These are phyloP conservation scores for Apamea epomidion DNA, from an alignment of 2,888 invertebrate genomes.

Conservation along the genomic window DNA sequence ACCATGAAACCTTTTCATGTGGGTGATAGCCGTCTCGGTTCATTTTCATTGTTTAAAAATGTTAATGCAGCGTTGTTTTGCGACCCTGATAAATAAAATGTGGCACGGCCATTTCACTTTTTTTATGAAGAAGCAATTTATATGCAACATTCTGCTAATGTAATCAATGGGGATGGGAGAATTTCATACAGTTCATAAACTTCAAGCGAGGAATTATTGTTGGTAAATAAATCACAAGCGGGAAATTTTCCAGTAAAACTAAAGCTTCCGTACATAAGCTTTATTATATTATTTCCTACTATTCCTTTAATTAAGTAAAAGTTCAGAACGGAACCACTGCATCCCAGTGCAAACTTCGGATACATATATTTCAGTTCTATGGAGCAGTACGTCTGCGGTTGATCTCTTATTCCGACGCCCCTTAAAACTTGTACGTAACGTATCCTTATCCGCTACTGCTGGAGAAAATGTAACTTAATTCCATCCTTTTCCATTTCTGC, in stretches of 20 bases:
- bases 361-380: background rate
- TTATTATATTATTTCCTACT: background rate
- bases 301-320: background rate
- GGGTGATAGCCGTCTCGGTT: conserved; percentile 54
- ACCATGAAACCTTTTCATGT: conserved; percentile 51
- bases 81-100: conserved; percentile 6
- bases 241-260: background rate
- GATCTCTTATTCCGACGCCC: background rate
- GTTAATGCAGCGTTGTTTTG: background rate
- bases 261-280: background rate
- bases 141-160: background rate
- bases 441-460: background rate
- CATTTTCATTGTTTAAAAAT: conserved; percentile 36
- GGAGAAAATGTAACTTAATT: background rate
- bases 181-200: background rate
- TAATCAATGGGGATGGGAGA: background rate
- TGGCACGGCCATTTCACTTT: background rate
- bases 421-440: background rate
- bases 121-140: background rate
- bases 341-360: background rate
- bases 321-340: background rate
- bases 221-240: background rate
- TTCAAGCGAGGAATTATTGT: background rate
- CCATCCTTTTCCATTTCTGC: background rate
- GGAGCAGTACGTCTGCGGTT: background rate